phyloP scores from a whole-genome alignment of 2,113 vertebrate species.

The Pardalotus punctatus region DNA sequence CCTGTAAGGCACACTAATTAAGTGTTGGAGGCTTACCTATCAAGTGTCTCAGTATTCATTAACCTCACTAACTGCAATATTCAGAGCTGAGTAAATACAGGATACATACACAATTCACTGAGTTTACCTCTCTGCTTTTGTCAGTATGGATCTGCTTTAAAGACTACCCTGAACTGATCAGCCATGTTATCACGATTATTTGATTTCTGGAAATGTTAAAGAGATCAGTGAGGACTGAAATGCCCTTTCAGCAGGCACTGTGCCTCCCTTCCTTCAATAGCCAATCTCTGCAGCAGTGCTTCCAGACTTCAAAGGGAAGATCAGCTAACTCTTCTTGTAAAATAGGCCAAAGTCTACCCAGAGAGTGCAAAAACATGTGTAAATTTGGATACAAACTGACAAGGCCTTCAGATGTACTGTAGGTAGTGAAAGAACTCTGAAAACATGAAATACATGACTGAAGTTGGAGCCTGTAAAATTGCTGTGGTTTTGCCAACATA shows the following conservation, averaged over 20 bases:
- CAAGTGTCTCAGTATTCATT: neutral
- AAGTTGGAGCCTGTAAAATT: neutral
- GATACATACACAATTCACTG: neutral
- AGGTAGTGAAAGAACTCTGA: conserved; percentile 32
- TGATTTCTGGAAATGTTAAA: neutral
- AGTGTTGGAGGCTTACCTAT: neutral
- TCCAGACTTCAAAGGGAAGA: conserved; percentile 30
- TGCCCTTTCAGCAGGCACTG: neutral
- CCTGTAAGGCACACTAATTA: neutral
- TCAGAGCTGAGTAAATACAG: neutral
- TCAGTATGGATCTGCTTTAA: neutral
- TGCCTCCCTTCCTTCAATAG: neutral
- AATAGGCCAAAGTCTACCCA: conserved; percentile 35
- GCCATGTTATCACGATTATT: neutral
- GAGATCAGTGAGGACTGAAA: neutral
- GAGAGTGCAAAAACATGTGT: conserved; percentile 30
- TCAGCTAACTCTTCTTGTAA: conserved; percentile 13
- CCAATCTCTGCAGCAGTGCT: neutral
- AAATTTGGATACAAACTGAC: conserved; percentile 52
- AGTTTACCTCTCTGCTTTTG: neutral
- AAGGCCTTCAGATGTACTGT: conserved; percentile 18
- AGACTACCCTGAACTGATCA: neutral
- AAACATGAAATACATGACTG: conserved; percentile 30
- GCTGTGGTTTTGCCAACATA: neutral
- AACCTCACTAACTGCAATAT: neutral